Base-by-base conservation (phyloP, 2,797 vertebrate genomes). In the Liasis olivaceus region DNA sequence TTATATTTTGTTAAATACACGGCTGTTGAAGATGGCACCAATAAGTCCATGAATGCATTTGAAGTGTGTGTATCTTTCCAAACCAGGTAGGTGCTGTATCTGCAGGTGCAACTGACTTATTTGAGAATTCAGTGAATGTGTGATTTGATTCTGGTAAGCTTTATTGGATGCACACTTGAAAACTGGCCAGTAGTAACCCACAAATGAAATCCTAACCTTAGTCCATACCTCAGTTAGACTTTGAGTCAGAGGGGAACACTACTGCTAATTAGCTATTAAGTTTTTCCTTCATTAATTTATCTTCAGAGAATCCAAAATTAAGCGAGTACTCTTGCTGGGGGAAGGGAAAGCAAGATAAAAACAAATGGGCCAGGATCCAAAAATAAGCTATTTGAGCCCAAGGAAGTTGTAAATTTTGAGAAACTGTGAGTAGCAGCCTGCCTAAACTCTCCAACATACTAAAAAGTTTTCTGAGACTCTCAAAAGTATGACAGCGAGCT, bases 131-230 rank as follows among this genome's bases (percentile, higher is more conserved):
- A 20, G 0, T 72, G 81, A 8, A 60, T 28, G 0, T 5, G 47
- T 72, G n/a, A 54, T 94, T 90, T 4, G 91, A 58, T 26, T 89
- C 54, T 8, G 66, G 72, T 84, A 91, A 54, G 62, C 47, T 26
- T 64, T 90, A n/a, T 77, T 2, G 0, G 42, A 56, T 95, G 89
- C 15, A 11, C 62, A 42, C 5, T 17, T 95, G 66, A 94, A 0
- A n/a, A 0, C 63, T 90, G 85, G 90, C 56, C 85, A 87, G 89
- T n/a, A 93, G 62, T 31, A 92, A 87, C n/a, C 85, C 0, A 0
- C 54, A 24, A 87, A 93, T 92, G 56, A 69, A 87, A 47, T 66
- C 87, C 9, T 88, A 36, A 22, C 89, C 92, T 66, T 59, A 92
- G 85, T 87, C 51, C 51, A 22, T 66, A 90, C 86, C 60, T 91